phyloP scores from a whole-genome alignment of 2,797 vertebrate genomes.

The Salarias fasciatus region DNA sequence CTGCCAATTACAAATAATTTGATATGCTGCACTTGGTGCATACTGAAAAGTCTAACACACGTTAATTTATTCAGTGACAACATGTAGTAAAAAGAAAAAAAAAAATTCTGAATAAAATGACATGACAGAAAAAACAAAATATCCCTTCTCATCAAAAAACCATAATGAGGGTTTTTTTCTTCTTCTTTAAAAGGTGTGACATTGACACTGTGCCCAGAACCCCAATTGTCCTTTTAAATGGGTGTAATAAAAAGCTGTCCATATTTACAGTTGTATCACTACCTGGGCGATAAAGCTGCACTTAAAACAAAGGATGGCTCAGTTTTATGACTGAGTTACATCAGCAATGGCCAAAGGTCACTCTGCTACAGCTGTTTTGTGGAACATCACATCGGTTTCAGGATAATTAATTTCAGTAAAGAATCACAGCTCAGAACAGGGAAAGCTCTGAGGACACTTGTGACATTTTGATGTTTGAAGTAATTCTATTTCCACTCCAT shows the following conservation, averaged over 20 bases:
- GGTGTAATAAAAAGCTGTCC: constrained; percentile 36
- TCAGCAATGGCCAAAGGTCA: constrained; percentile 57
- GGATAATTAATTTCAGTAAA: constrained; percentile 48
- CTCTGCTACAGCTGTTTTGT: constrained; percentile 47
- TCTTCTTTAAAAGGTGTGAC: constrained; percentile 9
- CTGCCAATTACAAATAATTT: too few relatives aligned
- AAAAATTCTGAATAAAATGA: too few relatives aligned
- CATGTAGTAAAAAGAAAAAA: too few relatives aligned
- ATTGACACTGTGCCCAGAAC: constrained; percentile 5
- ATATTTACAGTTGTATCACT: constrained; percentile 35
- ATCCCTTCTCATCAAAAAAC: background rate
- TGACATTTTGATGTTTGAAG: constrained; percentile 45
- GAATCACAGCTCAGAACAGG: constrained; percentile 22
- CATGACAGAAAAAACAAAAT: background rate
- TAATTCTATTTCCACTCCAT: constrained; percentile 27
- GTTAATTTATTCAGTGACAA: too few relatives aligned
- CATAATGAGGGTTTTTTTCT: background rate
- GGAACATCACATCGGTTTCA: constrained; percentile 45
- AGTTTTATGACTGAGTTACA: constrained; percentile 48
- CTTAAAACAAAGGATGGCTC: constrained; percentile 41
- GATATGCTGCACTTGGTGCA: too few relatives aligned
- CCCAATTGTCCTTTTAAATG: constrained; percentile 25
- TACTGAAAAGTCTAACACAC: too few relatives aligned
- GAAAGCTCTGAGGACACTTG: constrained; percentile 35
- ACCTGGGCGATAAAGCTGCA: constrained; percentile 39